Conservation (phyloP, 2,888 invertebrate genomes). For the Drosophila greeni region DNA sequence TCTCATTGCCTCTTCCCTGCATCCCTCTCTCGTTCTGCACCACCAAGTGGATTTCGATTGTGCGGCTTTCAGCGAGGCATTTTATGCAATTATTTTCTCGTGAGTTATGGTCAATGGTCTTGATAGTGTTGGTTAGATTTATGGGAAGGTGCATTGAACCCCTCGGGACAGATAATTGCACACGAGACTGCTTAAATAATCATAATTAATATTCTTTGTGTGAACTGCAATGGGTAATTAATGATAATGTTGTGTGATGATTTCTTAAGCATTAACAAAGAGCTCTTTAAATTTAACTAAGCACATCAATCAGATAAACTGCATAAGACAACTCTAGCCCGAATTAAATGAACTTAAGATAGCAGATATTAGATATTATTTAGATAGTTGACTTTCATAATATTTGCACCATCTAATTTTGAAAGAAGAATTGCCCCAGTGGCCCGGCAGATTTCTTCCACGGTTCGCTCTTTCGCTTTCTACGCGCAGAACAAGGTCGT, state of each 20-base stretch:
- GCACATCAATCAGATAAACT: no score
- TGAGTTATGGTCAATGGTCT: constrained; percentile 39
- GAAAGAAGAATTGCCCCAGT: constrained; percentile 5
- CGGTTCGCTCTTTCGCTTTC: constrained; percentile 59
- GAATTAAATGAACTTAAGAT: no score
- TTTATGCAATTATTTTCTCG: constrained; percentile 61
- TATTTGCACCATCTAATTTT: neutral
- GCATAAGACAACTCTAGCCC: no score
- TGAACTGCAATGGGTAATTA: neutral
- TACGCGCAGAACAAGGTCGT: constrained; percentile 68
- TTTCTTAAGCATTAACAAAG: no score
- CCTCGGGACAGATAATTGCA: constrained; percentile 27
- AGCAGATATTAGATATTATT: neutral
- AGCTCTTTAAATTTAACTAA: no score
- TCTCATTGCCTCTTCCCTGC: constrained; percentile 1
- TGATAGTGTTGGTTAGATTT: constrained; percentile 41
- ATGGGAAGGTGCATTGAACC: constrained; percentile 42
- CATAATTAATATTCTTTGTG: constrained; percentile 10
- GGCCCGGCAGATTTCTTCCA: constrained; percentile 10
- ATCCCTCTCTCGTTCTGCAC: neutral
- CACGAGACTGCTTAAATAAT: constrained; percentile 8
- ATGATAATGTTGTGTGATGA: no score
- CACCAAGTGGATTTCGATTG: constrained; percentile 48
- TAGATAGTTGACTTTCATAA: neutral
- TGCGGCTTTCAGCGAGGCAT: constrained; percentile 47